phyloP scores from a whole-genome alignment of 2,888 invertebrate species.

The Brachypalpus laphriformis region DNA sequence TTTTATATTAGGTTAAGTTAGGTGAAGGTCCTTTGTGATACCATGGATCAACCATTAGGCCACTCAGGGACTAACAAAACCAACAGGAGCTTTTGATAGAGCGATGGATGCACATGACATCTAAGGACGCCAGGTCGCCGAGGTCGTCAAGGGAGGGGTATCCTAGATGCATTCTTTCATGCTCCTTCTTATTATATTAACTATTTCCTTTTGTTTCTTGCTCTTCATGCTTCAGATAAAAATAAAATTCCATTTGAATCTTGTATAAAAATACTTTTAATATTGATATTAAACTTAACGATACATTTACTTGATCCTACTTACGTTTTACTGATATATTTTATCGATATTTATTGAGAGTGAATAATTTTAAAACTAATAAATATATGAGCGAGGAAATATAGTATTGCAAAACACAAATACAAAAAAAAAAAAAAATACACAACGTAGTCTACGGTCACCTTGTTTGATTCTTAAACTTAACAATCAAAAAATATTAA shows the following conservation, averaged over 20 bases:
- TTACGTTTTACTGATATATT: conserved; percentile 45
- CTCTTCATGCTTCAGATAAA: too few species aligned
- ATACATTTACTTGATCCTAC: conserved; percentile 46
- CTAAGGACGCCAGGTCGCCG: too few species aligned
- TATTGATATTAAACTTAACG: conserved; percentile 25
- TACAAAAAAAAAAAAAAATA: neutral
- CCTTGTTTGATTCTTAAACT: conserved; percentile 4
- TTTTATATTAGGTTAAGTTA: too few species aligned
- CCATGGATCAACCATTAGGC: too few species aligned
- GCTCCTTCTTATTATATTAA: too few species aligned
- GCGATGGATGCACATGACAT: too few species aligned
- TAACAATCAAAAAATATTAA: neutral
- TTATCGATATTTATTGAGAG: conserved; percentile 10
- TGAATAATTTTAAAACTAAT: neutral
- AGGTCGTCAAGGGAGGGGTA: too few species aligned
- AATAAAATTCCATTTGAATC: conserved; percentile 4
- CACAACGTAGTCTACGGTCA: conserved; percentile 31
- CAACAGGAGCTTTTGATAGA: too few species aligned
- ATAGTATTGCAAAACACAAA: neutral
- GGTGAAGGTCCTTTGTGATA: too few species aligned
- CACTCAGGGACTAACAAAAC: too few species aligned
- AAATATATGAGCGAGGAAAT: conserved; percentile 7
- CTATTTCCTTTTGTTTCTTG: too few species aligned
- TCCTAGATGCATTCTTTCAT: too few species aligned
- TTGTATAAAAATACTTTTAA: conserved; percentile 51